These are phyloP conservation scores for Pelodiscus sinensis DNA, from an alignment of 2,113 vertebrate species.

Conservation along the genomic window DNA sequence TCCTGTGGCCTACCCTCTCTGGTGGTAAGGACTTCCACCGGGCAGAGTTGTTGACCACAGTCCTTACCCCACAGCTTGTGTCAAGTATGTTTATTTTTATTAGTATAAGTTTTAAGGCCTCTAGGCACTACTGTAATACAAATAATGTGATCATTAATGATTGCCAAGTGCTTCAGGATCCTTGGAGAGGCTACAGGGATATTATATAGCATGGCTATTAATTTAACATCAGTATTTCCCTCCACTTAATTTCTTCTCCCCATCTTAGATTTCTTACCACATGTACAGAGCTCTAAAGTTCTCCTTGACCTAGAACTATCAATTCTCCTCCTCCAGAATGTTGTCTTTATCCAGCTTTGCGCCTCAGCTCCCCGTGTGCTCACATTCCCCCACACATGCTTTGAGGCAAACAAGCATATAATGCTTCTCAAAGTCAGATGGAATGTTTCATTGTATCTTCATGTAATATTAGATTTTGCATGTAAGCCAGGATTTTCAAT, in stretches of 20 bases:
- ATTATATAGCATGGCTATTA: fast-evolving
- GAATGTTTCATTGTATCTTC: constrained; percentile 22
- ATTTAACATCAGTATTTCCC: neutral
- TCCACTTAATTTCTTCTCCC: neutral
- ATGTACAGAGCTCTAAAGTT: neutral
- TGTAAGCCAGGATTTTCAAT: constrained; percentile 19
- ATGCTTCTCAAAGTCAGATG: constrained; percentile 39
- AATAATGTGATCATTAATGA: neutral
- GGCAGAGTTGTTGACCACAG: neutral
- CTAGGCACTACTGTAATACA: neutral
- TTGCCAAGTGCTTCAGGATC: neutral
- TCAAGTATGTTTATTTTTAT: neutral
- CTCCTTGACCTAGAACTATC: neutral
- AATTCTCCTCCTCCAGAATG: neutral
- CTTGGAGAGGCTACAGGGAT: neutral
- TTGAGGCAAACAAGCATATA: constrained; percentile 1
- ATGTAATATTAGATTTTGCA: constrained; percentile 17
- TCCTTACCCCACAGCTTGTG: neutral
- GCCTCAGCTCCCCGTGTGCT: neutral
- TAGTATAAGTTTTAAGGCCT: neutral
- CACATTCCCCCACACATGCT: neutral
- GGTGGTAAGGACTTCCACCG: neutral
- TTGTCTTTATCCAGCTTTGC: neutral
- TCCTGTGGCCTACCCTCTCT: neutral
- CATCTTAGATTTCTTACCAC: neutral